A percentile compares a stretch with the other conserved stretches of the same genome.
phyloP scores from a whole-genome alignment of 1,140 invertebrate genomes.

The Sycophila sp. region DNA sequence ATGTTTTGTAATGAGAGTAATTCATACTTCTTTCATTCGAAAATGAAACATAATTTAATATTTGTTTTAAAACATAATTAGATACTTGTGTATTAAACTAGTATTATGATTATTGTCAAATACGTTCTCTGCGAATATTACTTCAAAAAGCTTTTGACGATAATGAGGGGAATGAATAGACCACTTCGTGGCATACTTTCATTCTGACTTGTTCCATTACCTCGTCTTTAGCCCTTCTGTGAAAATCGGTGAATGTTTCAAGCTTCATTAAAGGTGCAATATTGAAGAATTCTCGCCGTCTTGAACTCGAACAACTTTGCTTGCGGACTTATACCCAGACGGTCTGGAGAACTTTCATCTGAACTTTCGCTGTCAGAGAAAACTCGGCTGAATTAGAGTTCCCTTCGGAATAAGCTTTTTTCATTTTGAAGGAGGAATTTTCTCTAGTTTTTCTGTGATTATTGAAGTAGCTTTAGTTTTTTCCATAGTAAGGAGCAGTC shows the following conservation, averaged over 20 bases:
- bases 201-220: background rate
- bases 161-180: slow-evolving; percentile 32
- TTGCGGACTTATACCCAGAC: slow-evolving; percentile 6
- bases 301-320: slow-evolving; percentile 45
- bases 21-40: too few relatives aligned
- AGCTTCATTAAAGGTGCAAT: slow-evolving; percentile 52
- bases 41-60: too few relatives aligned
- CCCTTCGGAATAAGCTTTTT: slow-evolving; percentile 3
- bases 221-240: slow-evolving; percentile 8
- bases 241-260: slow-evolving; percentile 44
- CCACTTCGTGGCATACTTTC: background rate
- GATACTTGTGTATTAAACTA: too few relatives aligned
- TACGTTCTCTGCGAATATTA: slow-evolving; percentile 41
- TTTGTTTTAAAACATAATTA: too few relatives aligned
- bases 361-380: slow-evolving; percentile 13
- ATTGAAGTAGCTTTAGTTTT: background rate
- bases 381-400: slow-evolving; percentile 15
- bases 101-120: background rate
- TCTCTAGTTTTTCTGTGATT: slow-evolving; percentile 1
- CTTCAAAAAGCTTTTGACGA: slow-evolving; percentile 21
- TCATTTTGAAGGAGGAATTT: slow-evolving; percentile 5
- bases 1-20: too few relatives aligned
- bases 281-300: slow-evolving; percentile 46
- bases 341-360: slow-evolving; percentile 5
- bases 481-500: too few relatives aligned